Percentiles rank a stretch among this genome's conserved stretches.
Conservation (phyloP, 2,888 invertebrate genomes). For the Megalurothrips usitatus region DNA sequence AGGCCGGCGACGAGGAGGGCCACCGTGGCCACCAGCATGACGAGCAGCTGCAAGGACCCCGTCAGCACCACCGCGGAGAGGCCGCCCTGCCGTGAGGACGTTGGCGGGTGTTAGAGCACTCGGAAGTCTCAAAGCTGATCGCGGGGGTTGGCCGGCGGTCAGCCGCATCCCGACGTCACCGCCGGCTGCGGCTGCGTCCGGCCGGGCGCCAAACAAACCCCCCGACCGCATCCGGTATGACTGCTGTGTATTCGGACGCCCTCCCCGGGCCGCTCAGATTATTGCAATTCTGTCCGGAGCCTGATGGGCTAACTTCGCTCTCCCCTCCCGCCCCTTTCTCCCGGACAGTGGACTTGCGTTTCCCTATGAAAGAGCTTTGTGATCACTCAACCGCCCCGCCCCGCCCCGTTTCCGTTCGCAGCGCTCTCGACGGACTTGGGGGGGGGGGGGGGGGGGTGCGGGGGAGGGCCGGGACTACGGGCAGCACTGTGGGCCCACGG, state of each 20-base stretch:
- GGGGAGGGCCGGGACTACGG: slow-evolving; percentile 34
- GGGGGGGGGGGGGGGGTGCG: neutral
- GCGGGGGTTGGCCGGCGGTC: too few relatives aligned
- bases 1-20: slow-evolving; percentile 44
- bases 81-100: slow-evolving; percentile 41
- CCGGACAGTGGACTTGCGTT: too few relatives aligned
- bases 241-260: neutral
- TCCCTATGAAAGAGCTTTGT: neutral
- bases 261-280: neutral
- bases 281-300: neutral
- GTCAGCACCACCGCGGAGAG: slow-evolving; percentile 48
- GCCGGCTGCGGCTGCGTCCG: too few relatives aligned
- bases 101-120: too few relatives aligned
- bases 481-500: neutral
- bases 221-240: too few relatives aligned
- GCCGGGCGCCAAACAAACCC: too few relatives aligned
- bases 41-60: slow-evolving; percentile 45
- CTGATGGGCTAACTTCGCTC: neutral
- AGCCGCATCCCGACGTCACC: too few relatives aligned
- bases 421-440: slow-evolving; percentile 34
- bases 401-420: neutral
- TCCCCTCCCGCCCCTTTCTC: neutral
- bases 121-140: too few relatives aligned
- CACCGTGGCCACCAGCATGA: slow-evolving; percentile 44
- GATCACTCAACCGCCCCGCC: slow-evolving; percentile 19